These are phyloP conservation scores for Grus americana DNA, from an alignment of 2,113 vertebrate species.

Conservation along the genomic window DNA sequence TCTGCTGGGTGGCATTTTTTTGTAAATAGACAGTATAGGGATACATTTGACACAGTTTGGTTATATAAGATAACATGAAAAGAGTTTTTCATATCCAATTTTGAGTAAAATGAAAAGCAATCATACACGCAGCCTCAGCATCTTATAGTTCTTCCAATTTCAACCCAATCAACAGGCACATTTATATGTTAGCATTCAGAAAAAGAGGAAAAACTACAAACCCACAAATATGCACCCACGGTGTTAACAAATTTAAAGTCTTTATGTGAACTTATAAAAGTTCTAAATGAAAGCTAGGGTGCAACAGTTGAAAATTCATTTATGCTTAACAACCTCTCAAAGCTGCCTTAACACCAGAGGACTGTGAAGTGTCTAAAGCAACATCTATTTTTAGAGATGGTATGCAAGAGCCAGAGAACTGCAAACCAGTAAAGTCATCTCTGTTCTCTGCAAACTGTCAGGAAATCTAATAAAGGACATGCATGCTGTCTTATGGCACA, in stretches of 20 bases:
- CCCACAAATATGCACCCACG: background rate
- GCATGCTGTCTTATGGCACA: background rate
- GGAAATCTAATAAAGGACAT: background rate
- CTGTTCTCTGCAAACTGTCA: background rate
- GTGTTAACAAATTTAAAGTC: background rate
- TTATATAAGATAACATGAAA: background rate
- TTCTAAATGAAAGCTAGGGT: background rate
- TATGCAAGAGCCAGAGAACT: background rate
- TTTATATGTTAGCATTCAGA: background rate
- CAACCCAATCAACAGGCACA: background rate
- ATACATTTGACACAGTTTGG: rapidly evolving
- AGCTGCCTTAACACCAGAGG: background rate
- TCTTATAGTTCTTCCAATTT: background rate
- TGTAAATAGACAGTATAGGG: background rate
- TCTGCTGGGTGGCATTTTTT: background rate
- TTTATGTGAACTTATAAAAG: background rate
- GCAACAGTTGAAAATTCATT: background rate
- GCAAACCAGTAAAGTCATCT: background rate
- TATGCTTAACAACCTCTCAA: background rate
- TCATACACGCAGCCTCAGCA: background rate
- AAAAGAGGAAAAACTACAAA: background rate
- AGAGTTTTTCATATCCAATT: background rate
- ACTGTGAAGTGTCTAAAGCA: background rate
- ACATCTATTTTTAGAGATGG: conserved; percentile 17
- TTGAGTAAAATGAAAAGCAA: background rate